Conservation (phyloP, 2,797 vertebrate genomes). For the Lemur catta region DNA sequence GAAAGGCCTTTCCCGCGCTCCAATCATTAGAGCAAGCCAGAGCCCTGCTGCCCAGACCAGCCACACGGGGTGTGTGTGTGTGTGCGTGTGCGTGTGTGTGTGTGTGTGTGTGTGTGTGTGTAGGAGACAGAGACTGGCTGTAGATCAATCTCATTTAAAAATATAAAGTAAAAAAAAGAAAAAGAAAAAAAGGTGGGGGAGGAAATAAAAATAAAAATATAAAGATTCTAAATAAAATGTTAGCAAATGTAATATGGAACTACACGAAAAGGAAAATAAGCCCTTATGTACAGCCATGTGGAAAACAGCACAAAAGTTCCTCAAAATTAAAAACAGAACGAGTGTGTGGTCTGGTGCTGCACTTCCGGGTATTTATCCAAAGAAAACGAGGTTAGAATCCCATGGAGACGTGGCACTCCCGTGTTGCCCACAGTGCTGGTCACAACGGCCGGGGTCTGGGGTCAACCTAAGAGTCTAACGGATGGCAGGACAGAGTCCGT, state of each 20-base stretch:
- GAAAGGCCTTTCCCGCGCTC: background rate
- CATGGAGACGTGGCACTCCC: background rate
- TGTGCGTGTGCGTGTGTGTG: background rate
- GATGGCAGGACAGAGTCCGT: fast-evolving
- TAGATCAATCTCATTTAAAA: background rate
- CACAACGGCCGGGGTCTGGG: too few relatives aligned
- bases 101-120: too few relatives aligned
- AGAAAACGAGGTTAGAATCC: too few relatives aligned
- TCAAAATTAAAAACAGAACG: background rate
- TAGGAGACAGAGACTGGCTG: background rate
- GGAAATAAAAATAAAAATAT: too few relatives aligned
- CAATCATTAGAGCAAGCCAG: background rate
- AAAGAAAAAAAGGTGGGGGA: too few relatives aligned
- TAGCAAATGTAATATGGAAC: background rate
- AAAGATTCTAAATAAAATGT: background rate
- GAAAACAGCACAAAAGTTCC: background rate
- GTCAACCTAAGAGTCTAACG: fast-evolving
- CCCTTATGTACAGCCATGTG: too few relatives aligned
- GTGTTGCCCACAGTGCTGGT: background rate
- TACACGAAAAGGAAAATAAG: background rate
- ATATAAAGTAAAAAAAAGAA: too few relatives aligned
- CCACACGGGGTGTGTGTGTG: background rate
- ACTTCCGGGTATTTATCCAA: background rate
- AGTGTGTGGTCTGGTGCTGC: too few relatives aligned
- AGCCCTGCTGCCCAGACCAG: too few relatives aligned